Percentiles rank a stretch among this genome's conserved stretches.
Evolutionary conservation across 2,888 invertebrate genomes (phyloP).

Genomic region (Ornithoptera alexandrae): DNA sequence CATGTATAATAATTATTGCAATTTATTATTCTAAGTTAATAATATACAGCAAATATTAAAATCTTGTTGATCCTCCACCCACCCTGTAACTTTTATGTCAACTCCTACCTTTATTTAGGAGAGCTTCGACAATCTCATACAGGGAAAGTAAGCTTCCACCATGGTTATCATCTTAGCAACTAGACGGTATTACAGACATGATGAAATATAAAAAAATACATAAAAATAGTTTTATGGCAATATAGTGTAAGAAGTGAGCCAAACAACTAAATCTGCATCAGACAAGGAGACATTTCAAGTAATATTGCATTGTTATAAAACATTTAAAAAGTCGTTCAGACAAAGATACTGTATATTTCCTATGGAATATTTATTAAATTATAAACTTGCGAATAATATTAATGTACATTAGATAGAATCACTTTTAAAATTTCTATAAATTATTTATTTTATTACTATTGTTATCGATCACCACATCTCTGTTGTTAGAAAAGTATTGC

Average conservation of each 20-base stretch:
- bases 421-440: constrained; percentile 63
- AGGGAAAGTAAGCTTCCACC: not conserved
- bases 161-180: constrained; percentile 1
- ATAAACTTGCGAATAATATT: constrained; percentile 42
- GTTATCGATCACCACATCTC: constrained; percentile 73
- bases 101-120: not conserved
- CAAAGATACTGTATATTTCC: constrained; percentile 55
- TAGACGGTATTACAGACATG: constrained; percentile 18
- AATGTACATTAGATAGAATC: constrained; percentile 55
- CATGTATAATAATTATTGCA: constrained; percentile 27
- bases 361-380: constrained; percentile 62
- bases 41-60: constrained; percentile 18
- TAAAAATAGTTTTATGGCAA: constrained; percentile 26
- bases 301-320: constrained; percentile 70
- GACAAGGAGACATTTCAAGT: constrained; percentile 56
- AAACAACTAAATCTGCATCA: constrained; percentile 72
- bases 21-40: constrained; percentile 18
- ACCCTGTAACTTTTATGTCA: constrained; percentile 5
- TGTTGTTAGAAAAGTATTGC: constrained; percentile 77
- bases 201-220: constrained; percentile 27
- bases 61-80: constrained; percentile 19
- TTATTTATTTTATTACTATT: constrained; percentile 71
- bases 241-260: constrained; percentile 35
- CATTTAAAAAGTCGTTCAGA: constrained; percentile 55
- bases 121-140: not conserved